phyloP scores from a whole-genome alignment of 35 echinoderm and acorn worm species.

The Lytechinus pictus region DNA sequence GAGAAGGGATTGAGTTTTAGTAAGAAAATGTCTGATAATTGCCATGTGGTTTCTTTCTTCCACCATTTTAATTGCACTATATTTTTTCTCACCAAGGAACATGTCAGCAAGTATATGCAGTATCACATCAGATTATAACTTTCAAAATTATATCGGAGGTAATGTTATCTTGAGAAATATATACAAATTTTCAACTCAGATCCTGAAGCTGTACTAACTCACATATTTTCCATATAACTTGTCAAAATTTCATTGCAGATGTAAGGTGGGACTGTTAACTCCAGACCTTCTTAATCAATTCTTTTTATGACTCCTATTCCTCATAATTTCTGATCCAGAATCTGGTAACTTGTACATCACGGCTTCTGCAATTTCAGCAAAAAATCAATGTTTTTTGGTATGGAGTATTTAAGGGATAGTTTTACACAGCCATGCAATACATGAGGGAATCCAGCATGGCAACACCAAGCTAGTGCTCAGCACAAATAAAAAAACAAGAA shows the following conservation, averaged over 20 bases:
- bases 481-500: slow-evolving; percentile 11
- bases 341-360: not conserved
- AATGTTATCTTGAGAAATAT: not conserved
- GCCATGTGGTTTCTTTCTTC: not conserved
- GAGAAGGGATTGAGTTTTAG: not conserved
- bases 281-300: not conserved
- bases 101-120: not conserved
- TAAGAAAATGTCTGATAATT: not conserved
- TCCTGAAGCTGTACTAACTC: not conserved
- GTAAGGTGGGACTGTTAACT: not conserved
- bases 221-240: not conserved
- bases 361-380: slow-evolving; percentile 27
- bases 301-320: not conserved
- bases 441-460: not conserved
- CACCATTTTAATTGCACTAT: not conserved
- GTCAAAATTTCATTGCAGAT: not conserved
- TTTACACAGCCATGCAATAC: slow-evolving; percentile 13
- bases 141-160: not conserved
- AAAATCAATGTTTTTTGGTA: slow-evolving; percentile 40
- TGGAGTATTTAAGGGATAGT: slow-evolving; percentile 27
- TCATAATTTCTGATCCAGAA: not conserved
- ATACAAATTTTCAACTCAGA: not conserved
- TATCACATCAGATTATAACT: not conserved
- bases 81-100: not conserved
- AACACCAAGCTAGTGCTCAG: not conserved